Conservation (phyloP, 2,888 invertebrate species). For the Sipha maydis region DNA sequence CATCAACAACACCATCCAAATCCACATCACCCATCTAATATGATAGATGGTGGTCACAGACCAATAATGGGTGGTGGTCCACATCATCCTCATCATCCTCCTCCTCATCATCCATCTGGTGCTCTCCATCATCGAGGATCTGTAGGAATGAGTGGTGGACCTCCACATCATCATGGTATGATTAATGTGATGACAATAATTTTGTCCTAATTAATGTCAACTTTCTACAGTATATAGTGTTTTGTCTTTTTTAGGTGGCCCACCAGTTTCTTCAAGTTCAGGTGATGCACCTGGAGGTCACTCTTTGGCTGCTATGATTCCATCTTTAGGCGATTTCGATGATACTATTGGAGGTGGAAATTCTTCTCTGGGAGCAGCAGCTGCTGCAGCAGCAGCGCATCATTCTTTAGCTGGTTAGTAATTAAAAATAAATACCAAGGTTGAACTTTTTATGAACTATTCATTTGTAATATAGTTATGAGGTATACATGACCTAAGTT, state of each 20-base stretch:
- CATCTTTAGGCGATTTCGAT: slow-evolving; percentile 65
- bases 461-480: no score
- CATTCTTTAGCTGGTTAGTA: slow-evolving; percentile 66
- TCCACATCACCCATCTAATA: slow-evolving; percentile 54
- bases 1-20: slow-evolving; percentile 60
- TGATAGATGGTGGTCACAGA: slow-evolving; percentile 63
- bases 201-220: slow-evolving; percentile 41
- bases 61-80: slow-evolving; percentile 61
- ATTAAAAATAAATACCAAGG: background rate
- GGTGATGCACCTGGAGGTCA: slow-evolving; percentile 36
- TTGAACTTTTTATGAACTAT: no score
- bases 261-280: slow-evolving; percentile 27
- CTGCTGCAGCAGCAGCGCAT: slow-evolving; percentile 61
- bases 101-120: slow-evolving; percentile 55
- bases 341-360: slow-evolving; percentile 64
- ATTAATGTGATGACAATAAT: slow-evolving; percentile 45
- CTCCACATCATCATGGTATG: slow-evolving; percentile 47
- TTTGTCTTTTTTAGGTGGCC: slow-evolving; percentile 43
- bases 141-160: slow-evolving; percentile 38
- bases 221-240: slow-evolving; percentile 26
- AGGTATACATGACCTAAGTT: background rate
- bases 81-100: slow-evolving; percentile 47
- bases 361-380: slow-evolving; percentile 2
- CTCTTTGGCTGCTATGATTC: slow-evolving; percentile 63
- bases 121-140: slow-evolving; percentile 47